Evolutionary conservation across 2,888 invertebrate genomes (phyloP).

Genomic region (Amiota minor): DNA sequence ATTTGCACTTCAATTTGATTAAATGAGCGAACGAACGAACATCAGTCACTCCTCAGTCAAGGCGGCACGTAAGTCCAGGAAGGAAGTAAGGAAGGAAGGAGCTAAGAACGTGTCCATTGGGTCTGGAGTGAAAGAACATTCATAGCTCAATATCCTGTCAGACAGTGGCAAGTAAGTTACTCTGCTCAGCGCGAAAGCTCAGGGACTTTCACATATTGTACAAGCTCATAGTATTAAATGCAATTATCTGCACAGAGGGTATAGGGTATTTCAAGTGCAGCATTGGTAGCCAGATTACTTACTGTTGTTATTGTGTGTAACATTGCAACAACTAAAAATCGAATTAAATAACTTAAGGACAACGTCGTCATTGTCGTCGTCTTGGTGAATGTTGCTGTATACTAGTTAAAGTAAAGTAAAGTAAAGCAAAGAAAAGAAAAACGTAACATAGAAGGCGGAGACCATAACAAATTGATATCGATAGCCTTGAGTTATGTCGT

Average conservation of each 20-base stretch:
- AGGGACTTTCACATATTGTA: not conserved
- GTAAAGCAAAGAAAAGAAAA: not conserved
- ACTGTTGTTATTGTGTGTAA: not conserved
- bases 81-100: no score
- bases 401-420: no score
- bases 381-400: not conserved
- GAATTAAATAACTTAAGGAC: slow-evolving; percentile 45
- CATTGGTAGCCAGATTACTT: no score
- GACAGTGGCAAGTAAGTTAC: no score
- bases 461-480: no score
- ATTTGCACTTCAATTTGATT: slow-evolving; percentile 63
- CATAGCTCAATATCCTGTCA: no score
- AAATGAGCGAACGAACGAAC: slow-evolving; percentile 43
- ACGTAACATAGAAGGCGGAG: not conserved
- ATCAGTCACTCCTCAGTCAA: no score
- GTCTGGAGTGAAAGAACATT: no score
- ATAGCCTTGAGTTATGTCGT: not conserved
- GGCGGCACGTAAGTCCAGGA: no score
- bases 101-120: no score
- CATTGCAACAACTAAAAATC: slow-evolving; percentile 43
- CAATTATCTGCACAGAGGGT: slow-evolving; percentile 57
- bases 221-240: slow-evolving; percentile 45
- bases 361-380: not conserved
- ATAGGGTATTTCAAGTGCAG: not conserved
- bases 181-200: no score